Evolutionary conservation across 35 echinoderm and acorn worm genomes (phyloP).

Genomic region (Lytechinus pictus): DNA sequence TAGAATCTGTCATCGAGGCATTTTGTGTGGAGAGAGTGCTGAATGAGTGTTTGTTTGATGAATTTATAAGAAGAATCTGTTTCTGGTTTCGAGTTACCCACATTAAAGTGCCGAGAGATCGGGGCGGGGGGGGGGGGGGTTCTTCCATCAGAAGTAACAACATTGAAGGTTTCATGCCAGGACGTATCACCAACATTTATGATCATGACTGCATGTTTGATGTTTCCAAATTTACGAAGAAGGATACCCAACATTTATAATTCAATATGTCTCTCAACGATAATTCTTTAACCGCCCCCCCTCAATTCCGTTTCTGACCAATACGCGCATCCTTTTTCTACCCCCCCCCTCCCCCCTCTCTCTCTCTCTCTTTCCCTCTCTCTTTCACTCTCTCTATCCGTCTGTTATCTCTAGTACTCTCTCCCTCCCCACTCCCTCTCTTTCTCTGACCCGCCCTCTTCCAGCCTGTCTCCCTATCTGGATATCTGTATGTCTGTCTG

Average conservation of each 20-base stretch:
- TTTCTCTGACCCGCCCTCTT: not conserved
- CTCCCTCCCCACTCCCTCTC: not conserved
- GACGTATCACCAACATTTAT: not conserved
- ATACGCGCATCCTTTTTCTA: not conserved
- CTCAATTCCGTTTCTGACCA: too few species aligned
- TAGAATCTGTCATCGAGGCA: not conserved
- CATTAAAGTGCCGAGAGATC: not conserved
- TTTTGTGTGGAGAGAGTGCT: not conserved
- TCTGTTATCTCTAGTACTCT: not conserved
- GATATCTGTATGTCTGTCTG: too few species aligned
- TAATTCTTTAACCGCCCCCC: too few species aligned
- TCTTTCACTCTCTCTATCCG: not conserved
- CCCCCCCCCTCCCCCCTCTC: not conserved
- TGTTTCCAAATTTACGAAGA: not conserved
- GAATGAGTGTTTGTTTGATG: not conserved
- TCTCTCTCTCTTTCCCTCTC: not conserved
- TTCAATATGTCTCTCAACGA: too few species aligned
- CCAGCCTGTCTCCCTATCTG: too few species aligned
- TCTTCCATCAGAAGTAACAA: too few species aligned
- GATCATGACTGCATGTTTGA: not conserved
- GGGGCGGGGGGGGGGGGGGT: too few species aligned
- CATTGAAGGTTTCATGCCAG: not conserved
- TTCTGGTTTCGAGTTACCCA: not conserved
- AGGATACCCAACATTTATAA: not conserved
- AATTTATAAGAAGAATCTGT: not conserved